Conservation (phyloP, 2,797 vertebrate genomes). For the Hydrophis major region DNA sequence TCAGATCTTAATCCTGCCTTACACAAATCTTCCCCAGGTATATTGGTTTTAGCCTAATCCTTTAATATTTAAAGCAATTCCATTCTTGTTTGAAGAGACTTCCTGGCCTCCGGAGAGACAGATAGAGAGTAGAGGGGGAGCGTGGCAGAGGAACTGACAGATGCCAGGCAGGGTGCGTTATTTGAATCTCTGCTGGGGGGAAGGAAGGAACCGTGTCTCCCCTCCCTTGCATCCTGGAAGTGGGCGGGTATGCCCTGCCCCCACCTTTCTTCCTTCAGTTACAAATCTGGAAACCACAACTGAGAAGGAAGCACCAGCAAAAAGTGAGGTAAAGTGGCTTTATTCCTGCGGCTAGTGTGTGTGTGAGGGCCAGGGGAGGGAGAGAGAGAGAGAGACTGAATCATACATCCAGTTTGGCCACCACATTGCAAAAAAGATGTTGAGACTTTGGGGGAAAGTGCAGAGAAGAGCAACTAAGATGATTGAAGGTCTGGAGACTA, state of each 20-base stretch:
- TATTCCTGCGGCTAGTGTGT: neutral
- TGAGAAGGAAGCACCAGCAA: neutral
- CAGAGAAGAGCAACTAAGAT: neutral
- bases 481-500: neutral
- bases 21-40: conserved; percentile 50
- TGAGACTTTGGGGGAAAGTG: neutral
- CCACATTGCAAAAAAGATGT: neutral
- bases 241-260: neutral
- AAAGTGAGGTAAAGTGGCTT: neutral
- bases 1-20: conserved; percentile 55
- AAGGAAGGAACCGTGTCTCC: neutral
- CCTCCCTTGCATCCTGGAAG: neutral
- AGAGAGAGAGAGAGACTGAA: no score
- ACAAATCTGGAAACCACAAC: neutral
- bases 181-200: neutral
- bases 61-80: conserved; percentile 67
- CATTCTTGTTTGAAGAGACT: conserved; percentile 62
- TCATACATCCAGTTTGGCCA: neutral
- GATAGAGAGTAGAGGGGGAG: neutral
- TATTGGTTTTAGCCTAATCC: conserved; percentile 65
- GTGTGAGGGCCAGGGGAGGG: no score
- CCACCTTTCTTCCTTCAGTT: neutral
- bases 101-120: conserved; percentile 20
- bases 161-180: neutral
- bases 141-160: neutral